These are phyloP conservation scores for Gnatocerus cornutus DNA, from an alignment of 2,888 invertebrate species.

Conservation along the genomic window DNA sequence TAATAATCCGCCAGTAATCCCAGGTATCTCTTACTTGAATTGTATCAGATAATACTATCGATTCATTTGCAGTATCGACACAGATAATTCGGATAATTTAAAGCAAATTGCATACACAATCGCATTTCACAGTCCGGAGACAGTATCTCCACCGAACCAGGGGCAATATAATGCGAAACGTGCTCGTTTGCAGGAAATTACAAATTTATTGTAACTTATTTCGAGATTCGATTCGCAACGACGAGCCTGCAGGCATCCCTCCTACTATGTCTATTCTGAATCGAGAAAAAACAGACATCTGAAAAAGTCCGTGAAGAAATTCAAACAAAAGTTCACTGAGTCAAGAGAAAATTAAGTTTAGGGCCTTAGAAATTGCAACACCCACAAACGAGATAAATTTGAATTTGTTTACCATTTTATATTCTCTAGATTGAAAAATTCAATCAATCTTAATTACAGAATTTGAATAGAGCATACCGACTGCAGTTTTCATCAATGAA, in stretches of 20 bases:
- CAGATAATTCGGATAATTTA: slow-evolving; percentile 65
- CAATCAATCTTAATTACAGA: too few relatives aligned
- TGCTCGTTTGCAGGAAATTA: slow-evolving; percentile 40
- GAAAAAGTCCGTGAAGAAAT: background rate
- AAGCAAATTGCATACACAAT: slow-evolving; percentile 65
- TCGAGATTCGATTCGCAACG: slow-evolving; percentile 29
- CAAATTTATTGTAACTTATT: slow-evolving; percentile 39
- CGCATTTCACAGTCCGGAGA: slow-evolving; percentile 63
- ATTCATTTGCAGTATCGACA: slow-evolving; percentile 63
- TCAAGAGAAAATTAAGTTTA: slow-evolving; percentile 6
- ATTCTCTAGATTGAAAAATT: too few relatives aligned
- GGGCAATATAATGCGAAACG: slow-evolving; percentile 38
- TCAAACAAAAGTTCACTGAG: slow-evolving; percentile 7
- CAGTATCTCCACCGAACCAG: slow-evolving; percentile 57
- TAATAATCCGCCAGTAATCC: slow-evolving; percentile 39
- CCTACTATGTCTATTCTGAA: background rate
- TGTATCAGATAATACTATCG: slow-evolving; percentile 59
- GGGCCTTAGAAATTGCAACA: background rate
- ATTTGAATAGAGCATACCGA: too few relatives aligned
- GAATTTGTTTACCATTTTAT: too few relatives aligned
- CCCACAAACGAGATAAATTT: too few relatives aligned
- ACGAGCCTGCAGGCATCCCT: slow-evolving; percentile 10
- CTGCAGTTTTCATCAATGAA: too few relatives aligned
- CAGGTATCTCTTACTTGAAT: slow-evolving; percentile 43
- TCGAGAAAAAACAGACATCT: background rate